Conservation (phyloP, 2,888 invertebrate genomes). For the Hartigia nigra region DNA sequence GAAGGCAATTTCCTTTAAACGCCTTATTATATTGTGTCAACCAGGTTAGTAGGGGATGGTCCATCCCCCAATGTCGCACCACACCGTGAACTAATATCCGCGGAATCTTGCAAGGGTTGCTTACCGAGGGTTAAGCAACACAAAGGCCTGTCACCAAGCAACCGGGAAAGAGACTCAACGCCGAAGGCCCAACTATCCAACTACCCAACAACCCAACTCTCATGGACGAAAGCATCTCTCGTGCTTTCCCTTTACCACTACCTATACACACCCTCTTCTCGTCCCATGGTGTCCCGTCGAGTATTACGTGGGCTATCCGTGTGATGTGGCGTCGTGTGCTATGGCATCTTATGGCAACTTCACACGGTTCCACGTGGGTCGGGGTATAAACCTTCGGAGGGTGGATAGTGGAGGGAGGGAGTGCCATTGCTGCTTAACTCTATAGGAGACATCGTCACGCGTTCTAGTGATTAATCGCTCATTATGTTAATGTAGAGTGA, state of each 20-base stretch:
- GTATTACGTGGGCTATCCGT: not conserved
- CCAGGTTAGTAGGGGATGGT: not conserved
- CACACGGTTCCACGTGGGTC: not conserved
- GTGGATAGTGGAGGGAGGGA: not conserved
- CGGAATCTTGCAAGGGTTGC: constrained; percentile 24
- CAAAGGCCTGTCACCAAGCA: constrained; percentile 24
- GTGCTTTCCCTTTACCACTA: not conserved
- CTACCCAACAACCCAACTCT: not conserved
- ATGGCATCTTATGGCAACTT: not conserved
- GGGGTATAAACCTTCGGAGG: not conserved
- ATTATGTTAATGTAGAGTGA: constrained; percentile 43
- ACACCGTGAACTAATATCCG: constrained; percentile 21
- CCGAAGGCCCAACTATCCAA: constrained; percentile 11
- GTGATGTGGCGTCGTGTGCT: not conserved
- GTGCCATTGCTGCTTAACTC: not conserved
- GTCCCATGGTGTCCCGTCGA: not conserved
- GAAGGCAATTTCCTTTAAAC: constrained; percentile 12
- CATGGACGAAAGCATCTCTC: not conserved
- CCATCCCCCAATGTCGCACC: not conserved
- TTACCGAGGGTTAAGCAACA: constrained; percentile 17
- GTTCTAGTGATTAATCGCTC: constrained; percentile 45
- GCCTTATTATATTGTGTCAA: constrained; percentile 16
- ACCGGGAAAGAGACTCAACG: constrained; percentile 19
- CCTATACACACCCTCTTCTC: not conserved
- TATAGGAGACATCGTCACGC: constrained; percentile 20